Evolutionary conservation across 1,140 invertebrate species (phyloP), one percentile per base, ranked within the genome.

Genomic region (Temnothorax curvispinosus): DNA sequence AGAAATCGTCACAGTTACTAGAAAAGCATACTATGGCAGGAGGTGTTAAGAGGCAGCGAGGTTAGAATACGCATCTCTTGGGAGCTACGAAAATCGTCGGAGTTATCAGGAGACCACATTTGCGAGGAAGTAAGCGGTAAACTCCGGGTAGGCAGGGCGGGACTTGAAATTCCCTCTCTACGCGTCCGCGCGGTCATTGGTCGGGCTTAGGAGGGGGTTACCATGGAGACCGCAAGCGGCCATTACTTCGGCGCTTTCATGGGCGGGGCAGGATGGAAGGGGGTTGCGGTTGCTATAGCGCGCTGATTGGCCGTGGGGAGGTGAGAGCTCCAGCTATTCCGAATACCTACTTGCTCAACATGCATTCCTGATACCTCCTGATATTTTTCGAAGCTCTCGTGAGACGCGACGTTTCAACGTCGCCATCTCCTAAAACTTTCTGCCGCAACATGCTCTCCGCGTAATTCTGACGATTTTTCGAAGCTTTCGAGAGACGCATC

Each of bases 371-470:
- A 2, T 65, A n/a, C 7, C 35, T 3, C 11, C 8, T 65, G 62
- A 65, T 65, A 41, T 38, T 65, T 41, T 41, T 65, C 35, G 62
- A n/a, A 65, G 62, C 62, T 65, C 62, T 65, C 62, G 62, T 18
- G 8, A 41, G 35, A 38, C 35, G 60, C 35, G 62, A 38, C 32
- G 60, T 18, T 38, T 0, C 7, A 38, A 38, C 60, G 32, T 35
- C 60, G 32, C 32, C 2, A 38, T 38, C 32, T 38, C 32, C 4
- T 18, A 3, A 2, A 0, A n/a, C 35, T 35, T 38, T 35, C 11
- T 41, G 3, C 7, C 35, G 3, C 18, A 0, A 3, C 15, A 41
- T 65, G 18, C 2, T 18, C 35, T 18, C 35, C 62, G 62, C 2
- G 8, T 65, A 65, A 64, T 6, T 38, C 2, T 5, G 15, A 41